Percentiles rank a stretch among this genome's conserved stretches.
These are phyloP conservation scores for Laupala kohalensis DNA, from an alignment of 1,140 invertebrate genomes.

Conservation along the genomic window DNA sequence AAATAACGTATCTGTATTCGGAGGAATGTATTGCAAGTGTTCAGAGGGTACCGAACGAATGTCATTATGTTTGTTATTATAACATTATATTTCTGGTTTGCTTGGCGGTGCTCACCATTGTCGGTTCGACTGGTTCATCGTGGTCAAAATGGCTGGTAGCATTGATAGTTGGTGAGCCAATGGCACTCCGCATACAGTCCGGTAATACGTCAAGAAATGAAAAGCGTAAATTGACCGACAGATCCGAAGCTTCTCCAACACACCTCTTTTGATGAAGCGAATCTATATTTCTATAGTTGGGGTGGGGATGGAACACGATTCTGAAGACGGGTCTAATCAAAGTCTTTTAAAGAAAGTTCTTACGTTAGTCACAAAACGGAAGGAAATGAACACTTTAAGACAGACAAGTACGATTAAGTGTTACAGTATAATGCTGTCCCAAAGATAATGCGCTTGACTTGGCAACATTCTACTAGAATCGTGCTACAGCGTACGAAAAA, in stretches of 20 bases:
- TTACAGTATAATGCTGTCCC: constrained; percentile 66
- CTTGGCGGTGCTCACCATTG: constrained; percentile 16
- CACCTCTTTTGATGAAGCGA: not conserved
- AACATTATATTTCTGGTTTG: no score
- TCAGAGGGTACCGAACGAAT: no score
- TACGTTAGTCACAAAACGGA: constrained; percentile 65
- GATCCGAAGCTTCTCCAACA: not conserved
- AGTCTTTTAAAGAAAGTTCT: constrained; percentile 35
- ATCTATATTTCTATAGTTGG: not conserved
- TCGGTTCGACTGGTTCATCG: constrained; percentile 12
- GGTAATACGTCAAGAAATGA: not conserved
- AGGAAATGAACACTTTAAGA: constrained; percentile 80
- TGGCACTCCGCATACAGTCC: constrained; percentile 51
- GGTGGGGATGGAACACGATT: not conserved
- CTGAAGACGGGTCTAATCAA: constrained; percentile 14
- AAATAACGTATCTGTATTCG: no score
- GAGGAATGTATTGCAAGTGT: no score
- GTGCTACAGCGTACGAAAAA: constrained; percentile 88
- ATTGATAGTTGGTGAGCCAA: constrained; percentile 61
- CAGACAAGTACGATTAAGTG: constrained; percentile 75
- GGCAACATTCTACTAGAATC: constrained; percentile 88
- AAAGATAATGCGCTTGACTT: constrained; percentile 54
- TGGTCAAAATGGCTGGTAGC: constrained; percentile 60
- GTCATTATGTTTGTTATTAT: no score
- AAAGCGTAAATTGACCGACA: not conserved